Conservation (phyloP, 37 sponge, comb jelly and placozoan species). For the Ianthella basta region DNA sequence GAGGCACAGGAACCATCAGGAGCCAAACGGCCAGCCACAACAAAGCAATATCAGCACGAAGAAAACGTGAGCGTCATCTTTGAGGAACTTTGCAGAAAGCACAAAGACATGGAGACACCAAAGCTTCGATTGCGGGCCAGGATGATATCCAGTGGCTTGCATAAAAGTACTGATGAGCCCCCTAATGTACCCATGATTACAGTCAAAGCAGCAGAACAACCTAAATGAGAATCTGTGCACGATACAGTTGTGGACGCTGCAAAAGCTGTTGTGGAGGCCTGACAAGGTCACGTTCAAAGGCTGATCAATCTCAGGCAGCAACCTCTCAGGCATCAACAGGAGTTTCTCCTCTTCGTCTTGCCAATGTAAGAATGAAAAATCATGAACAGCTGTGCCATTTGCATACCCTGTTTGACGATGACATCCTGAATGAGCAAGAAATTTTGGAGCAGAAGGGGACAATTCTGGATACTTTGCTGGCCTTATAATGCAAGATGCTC, state of each 20-base stretch:
- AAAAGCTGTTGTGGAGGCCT: not conserved
- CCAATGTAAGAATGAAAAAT: constrained; percentile 32
- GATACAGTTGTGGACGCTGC: constrained; percentile 20
- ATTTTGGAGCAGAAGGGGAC: constrained; percentile 17
- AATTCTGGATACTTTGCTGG: constrained; percentile 10
- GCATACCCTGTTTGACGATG: not conserved
- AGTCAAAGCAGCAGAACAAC: not conserved
- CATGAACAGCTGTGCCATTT: not conserved
- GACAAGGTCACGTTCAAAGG: not conserved
- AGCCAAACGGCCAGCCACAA: not conserved
- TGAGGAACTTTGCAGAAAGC: not conserved
- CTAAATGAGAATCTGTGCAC: constrained; percentile 7
- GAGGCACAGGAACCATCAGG: constrained; percentile 4
- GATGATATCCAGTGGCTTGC: constrained; percentile 7
- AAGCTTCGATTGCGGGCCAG: constrained; percentile 12
- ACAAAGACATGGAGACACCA: constrained; percentile 20
- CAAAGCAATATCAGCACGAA: constrained; percentile 8
- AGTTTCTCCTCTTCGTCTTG: constrained; percentile 1
- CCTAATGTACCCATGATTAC: constrained; percentile 32
- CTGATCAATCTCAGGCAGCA: not conserved
- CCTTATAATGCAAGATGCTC: not conserved
- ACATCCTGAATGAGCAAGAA: not conserved
- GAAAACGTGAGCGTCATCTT: constrained; percentile 5
- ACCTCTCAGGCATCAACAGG: not conserved
- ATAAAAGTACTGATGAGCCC: constrained; percentile 4